Evolutionary conservation across 2,797 vertebrate species (phyloP).

Genomic region (Chrosomus eos): DNA sequence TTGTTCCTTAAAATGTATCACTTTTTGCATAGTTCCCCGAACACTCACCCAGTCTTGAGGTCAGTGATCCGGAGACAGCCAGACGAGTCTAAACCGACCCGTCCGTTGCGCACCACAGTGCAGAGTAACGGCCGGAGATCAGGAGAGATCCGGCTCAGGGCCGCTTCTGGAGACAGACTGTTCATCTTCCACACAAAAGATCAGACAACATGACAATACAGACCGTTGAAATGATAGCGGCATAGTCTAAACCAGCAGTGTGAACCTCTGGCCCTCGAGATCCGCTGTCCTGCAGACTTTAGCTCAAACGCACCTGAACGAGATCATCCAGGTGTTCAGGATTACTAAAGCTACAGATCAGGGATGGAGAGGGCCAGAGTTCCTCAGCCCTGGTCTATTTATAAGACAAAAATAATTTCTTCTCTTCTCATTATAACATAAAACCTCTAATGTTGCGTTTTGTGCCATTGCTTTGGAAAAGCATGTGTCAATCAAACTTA

Average conservation of each 20-base stretch:
- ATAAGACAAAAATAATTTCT: neutral
- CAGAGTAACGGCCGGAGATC: conserved; percentile 90
- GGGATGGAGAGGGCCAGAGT: neutral
- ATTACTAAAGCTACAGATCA: neutral
- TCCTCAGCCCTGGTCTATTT: neutral
- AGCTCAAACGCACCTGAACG: neutral
- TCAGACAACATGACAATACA: conserved; percentile 3
- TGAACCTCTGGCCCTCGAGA: neutral
- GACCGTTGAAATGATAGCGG: neutral
- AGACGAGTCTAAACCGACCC: conserved; percentile 94
- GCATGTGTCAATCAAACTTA: neutral
- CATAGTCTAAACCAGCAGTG: neutral
- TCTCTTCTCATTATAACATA: neutral
- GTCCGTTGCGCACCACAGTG: conserved; percentile 92
- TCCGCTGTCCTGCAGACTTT: neutral
- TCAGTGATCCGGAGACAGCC: conserved; percentile 95
- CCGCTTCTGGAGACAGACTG: conserved; percentile 93
- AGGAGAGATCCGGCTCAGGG: conserved; percentile 93
- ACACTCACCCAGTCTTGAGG: conserved; percentile 93
- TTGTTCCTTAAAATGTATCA: neutral
- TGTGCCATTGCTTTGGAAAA: neutral
- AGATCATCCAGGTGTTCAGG: neutral
- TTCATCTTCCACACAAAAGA: conserved; percentile 71
- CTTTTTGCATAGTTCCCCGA: neutral
- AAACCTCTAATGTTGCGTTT: neutral